Percentiles rank a stretch among this genome's conserved stretches.
Conservation (phyloP, 2,888 invertebrate genomes). For the Acronicta alni region DNA sequence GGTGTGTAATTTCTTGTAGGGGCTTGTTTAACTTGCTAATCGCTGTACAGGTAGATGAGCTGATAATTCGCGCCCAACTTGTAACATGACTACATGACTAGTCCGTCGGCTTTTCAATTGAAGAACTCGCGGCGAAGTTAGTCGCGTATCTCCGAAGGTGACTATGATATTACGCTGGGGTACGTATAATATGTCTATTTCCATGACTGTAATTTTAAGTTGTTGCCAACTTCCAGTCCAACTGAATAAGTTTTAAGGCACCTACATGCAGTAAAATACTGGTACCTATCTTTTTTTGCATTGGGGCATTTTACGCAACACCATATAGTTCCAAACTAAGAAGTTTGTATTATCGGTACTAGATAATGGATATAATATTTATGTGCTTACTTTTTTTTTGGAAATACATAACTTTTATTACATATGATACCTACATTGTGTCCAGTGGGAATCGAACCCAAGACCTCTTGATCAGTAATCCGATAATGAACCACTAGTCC, state of each 20-base stretch:
- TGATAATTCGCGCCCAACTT: conserved; percentile 75
- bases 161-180: conserved; percentile 28
- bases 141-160: conserved; percentile 40
- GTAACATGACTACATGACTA: conserved; percentile 46
- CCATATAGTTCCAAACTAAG: no score
- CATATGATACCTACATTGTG: no score
- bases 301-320: no score
- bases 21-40: conserved; percentile 86
- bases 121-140: conserved; percentile 43
- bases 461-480: no score
- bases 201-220: conserved; percentile 37
- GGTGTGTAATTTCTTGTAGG: conserved; percentile 61
- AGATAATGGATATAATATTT: no score
- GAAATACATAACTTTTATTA: no score
- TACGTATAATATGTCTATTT: conserved; percentile 45
- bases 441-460: no score
- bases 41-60: conserved; percentile 76
- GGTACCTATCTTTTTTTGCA: no score
- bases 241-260: conserved; percentile 23
- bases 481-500: no score
- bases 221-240: conserved; percentile 34
- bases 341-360: no score
- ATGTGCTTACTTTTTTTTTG: no score
- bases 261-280: conserved; percentile 29
- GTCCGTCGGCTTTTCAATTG: conserved; percentile 49